Evolutionary conservation across 2,888 invertebrate genomes (phyloP), one percentile per base, ranked within the genome.

Genomic region (Cetonia aurata): DNA sequence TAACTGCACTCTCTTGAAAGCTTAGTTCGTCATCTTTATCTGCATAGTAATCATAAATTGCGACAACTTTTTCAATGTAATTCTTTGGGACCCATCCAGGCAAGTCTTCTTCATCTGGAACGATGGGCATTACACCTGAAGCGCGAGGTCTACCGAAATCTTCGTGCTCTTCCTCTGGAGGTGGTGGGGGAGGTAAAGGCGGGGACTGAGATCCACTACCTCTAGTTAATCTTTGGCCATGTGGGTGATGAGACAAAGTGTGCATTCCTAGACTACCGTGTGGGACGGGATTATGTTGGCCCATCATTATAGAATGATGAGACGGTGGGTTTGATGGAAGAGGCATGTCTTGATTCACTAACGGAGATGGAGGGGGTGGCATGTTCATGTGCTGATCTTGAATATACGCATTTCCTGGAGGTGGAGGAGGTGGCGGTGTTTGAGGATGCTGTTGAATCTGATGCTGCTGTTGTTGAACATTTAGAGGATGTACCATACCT

Each of bases 1-100:
- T 96, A 57, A 99, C 94, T 0, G 97, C 91, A 85, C 97, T 98
- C 86, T 99, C 99, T 81, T 95, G 94, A 86, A 99, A 99, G 76
- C 96, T 96, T 72, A 99, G 86, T 85, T 99, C 99, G 84, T 99
- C 99, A 78, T 97, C 96, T 84, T 99, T 98, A 83, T 98, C 97
- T 1, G 99, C 98, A 79, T 94, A 93, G 85, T 99, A 99, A 85
- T 99, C 99, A 84, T 99, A 99, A 78, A 99, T 96, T 31, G 99
- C 99, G 67, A 99, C 94, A 80, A 99, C 99, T 97, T 96, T 96
- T 82, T 96, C 96, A 67, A 98, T 92, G 82, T 96, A 99, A 83
- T 94, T 95, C 83, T 96, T 94, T 25, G 98, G 98, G 76, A 96
- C 95, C 96, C 97, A 97, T 71, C 96, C 95, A 0, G 96, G 95